Evolutionary conservation across 1,140 invertebrate genomes (phyloP).

Genomic region (Danaus melanippus): DNA sequence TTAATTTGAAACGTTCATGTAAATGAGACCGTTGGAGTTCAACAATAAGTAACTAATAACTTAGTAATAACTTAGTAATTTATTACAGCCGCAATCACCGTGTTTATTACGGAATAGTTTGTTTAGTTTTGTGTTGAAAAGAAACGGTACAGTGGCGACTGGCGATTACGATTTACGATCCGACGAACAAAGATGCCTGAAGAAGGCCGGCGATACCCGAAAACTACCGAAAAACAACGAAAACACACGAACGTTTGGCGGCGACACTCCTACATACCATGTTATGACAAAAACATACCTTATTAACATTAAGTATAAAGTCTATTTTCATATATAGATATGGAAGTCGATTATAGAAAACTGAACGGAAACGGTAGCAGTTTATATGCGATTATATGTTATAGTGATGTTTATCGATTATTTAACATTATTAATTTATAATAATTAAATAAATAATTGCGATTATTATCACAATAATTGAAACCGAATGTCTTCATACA

Average conservation of each 20-base stretch:
- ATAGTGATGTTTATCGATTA: too few species aligned
- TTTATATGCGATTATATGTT: too few species aligned
- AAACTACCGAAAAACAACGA: not conserved
- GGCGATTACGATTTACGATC: conserved; percentile 18
- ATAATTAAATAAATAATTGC: too few species aligned
- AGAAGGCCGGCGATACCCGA: conserved; percentile 18
- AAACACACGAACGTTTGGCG: conserved; percentile 24
- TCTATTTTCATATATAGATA: too few species aligned
- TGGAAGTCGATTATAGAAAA: too few species aligned
- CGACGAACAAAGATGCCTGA: conserved; percentile 29
- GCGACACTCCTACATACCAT: conserved; percentile 16
- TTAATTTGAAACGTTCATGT: too few species aligned
- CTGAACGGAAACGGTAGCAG: too few species aligned
- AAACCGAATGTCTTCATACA: too few species aligned
- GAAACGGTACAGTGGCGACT: conserved; percentile 20
- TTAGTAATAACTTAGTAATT: conserved; percentile 15
- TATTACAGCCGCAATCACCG: conserved; percentile 23
- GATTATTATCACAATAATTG: too few species aligned
- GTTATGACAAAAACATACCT: too few species aligned
- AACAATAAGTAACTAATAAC: conserved; percentile 15
- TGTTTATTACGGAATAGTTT: conserved; percentile 28
- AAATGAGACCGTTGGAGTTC: not conserved
- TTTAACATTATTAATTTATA: too few species aligned
- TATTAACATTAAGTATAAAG: too few species aligned
- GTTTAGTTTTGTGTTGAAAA: conserved; percentile 28